Conservation (phyloP, 2,113 vertebrate species). For the Saguinus imperator region DNA sequence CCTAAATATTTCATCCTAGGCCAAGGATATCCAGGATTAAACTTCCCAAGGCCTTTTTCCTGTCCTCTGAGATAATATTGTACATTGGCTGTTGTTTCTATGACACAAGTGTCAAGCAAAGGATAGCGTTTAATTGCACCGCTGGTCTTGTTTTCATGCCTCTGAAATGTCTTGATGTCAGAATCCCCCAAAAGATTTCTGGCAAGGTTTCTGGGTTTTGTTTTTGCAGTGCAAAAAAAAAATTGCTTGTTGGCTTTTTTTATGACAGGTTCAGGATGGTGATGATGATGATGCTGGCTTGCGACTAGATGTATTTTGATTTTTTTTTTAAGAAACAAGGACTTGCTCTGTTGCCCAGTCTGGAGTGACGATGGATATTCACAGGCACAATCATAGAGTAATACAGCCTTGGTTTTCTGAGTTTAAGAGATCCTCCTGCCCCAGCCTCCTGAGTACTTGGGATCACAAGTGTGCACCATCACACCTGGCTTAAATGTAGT, state of each 20-base stretch:
- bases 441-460: not conserved
- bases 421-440: not conserved
- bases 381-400: not conserved
- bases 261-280: not conserved
- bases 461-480: not conserved
- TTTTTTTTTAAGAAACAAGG: not conserved
- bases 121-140: not conserved
- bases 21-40: not conserved
- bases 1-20: not conserved
- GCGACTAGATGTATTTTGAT: not conserved
- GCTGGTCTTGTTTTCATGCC: not conserved
- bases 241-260: not conserved
- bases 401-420: not conserved
- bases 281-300: not conserved
- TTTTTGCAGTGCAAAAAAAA: not conserved
- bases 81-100: not conserved
- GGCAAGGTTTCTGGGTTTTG: not conserved
- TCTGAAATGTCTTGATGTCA: not conserved
- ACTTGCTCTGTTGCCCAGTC: not conserved
- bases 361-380: not conserved
- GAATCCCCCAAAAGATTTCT: slow-evolving; percentile 27
- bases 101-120: not conserved
- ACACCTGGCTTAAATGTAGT: not conserved
- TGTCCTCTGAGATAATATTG: not conserved
- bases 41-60: not conserved